phyloP scores from a whole-genome alignment of 2,113 vertebrate species.

The Phaethon lepturus region DNA sequence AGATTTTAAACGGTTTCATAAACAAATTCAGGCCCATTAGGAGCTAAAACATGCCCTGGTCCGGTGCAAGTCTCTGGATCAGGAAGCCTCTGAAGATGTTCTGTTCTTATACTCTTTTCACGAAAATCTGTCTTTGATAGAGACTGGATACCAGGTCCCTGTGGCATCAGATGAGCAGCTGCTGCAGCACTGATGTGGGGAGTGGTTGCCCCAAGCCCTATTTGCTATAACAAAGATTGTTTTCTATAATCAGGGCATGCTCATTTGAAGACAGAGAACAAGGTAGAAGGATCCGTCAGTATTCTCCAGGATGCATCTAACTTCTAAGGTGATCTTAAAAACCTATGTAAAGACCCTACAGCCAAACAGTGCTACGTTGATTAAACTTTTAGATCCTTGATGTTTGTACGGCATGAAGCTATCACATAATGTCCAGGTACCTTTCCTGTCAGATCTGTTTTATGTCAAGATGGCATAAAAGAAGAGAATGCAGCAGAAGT shows the following conservation, averaged over 20 bases:
- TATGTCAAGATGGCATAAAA: background rate
- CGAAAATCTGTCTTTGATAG: background rate
- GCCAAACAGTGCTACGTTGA: background rate
- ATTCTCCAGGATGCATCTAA: background rate
- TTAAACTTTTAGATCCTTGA: background rate
- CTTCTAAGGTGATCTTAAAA: background rate
- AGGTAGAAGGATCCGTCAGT: background rate
- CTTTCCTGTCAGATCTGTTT: background rate
- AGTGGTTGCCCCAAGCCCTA: background rate
- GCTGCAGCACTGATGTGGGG: background rate
- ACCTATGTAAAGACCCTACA: background rate
- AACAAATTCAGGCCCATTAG: background rate
- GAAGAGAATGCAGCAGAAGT: background rate
- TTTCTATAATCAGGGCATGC: background rate
- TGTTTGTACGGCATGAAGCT: background rate
- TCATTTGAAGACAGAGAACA: background rate
- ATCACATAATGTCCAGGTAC: background rate
- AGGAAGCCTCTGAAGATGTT: background rate
- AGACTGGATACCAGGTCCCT: background rate
- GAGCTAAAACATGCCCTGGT: background rate
- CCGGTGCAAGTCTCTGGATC: background rate
- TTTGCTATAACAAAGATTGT: background rate
- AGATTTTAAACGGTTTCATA: background rate
- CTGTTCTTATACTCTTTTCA: background rate
- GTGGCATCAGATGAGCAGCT: background rate